Base-by-base conservation (phyloP, 2,888 invertebrate genomes). In the Cerastoderma edule region DNA sequence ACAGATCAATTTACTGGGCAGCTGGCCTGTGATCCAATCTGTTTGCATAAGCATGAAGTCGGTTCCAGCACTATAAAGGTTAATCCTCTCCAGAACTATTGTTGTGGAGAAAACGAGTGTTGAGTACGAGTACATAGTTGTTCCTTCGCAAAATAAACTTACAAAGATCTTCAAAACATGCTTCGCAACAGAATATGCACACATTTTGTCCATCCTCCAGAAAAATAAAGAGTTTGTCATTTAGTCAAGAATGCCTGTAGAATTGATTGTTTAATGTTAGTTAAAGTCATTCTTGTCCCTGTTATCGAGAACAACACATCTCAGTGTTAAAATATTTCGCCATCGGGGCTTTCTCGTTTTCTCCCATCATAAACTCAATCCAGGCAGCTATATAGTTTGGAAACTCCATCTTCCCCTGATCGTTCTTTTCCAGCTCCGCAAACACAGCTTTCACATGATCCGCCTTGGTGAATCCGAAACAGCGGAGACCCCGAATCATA, bases 381-480 rank as follows among this genome's bases (percentile, higher is more conserved):
- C 91, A 90, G 32, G 88, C 87, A 0, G 70, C 79, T 1, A 86
- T 75, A 75, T 90, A 91, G 35, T 86, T 88, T 16, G 87, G 78
- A 28, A 81, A 76, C 66, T 86, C 85, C 35, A 91, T 73, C 53
- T 79, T 82, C 0, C 88, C 89, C 32, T 84, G 85, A 32, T 84
- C 72, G 67, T 85, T 82, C 0, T 75, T 78, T 72, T 89, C 89
- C 73, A 91, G 81, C 22, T 83, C 88, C 10, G 67, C 32, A 78
- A 91, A 90, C 53, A 85, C 81, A 5, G 72, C 71, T n/a, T 76
- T 64, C 3, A 85, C 78, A 8, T 78, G 74, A 1, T 87, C 84
- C 0, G 76, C 33, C 22, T 87, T 74, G 30, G 78, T 75, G 32
- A 86, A 74, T 0, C 89, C 89, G 30, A 89, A 87, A 75, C 89